A percentile compares a stretch with the other conserved stretches of the same genome.
Evolutionary conservation across 2,113 vertebrate species (phyloP).

Genomic region (Pagrus major): DNA sequence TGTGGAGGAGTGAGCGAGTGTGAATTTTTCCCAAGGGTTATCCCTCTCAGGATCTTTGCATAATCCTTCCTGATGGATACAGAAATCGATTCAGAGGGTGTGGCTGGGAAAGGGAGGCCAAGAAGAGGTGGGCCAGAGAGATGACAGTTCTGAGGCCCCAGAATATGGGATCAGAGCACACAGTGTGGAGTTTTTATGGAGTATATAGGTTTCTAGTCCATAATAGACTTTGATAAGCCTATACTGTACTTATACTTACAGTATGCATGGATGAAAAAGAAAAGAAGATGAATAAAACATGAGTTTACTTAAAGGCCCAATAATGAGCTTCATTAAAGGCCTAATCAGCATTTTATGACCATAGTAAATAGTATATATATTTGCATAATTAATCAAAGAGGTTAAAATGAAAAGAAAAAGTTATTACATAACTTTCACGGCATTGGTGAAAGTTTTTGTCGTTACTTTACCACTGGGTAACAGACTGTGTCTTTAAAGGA

Average conservation of each 20-base stretch:
- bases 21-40: slow-evolving; percentile 71
- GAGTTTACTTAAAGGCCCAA: background rate
- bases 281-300: background rate
- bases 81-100: slow-evolving; percentile 58
- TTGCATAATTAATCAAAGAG: background rate
- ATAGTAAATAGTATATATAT: background rate
- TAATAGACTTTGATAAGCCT: background rate
- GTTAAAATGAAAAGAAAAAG: background rate
- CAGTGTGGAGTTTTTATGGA: too few species aligned
- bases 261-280: background rate
- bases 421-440: too few species aligned
- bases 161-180: too few species aligned
- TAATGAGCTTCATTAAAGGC: background rate
- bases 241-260: background rate
- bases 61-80: slow-evolving; percentile 68
- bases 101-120: slow-evolving; percentile 38
- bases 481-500: too few species aligned
- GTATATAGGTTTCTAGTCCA: background rate
- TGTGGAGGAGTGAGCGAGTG: slow-evolving; percentile 71
- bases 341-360: background rate
- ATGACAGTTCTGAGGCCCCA: background rate
- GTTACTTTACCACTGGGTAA: too few species aligned
- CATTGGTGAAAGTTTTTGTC: too few species aligned
- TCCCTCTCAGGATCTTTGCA: slow-evolving; percentile 69
- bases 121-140: background rate